Percentiles rank a stretch among this genome's conserved stretches.
These are phyloP conservation scores for Brenthis hecate DNA, from an alignment of 2,888 invertebrate genomes.

Conservation along the genomic window DNA sequence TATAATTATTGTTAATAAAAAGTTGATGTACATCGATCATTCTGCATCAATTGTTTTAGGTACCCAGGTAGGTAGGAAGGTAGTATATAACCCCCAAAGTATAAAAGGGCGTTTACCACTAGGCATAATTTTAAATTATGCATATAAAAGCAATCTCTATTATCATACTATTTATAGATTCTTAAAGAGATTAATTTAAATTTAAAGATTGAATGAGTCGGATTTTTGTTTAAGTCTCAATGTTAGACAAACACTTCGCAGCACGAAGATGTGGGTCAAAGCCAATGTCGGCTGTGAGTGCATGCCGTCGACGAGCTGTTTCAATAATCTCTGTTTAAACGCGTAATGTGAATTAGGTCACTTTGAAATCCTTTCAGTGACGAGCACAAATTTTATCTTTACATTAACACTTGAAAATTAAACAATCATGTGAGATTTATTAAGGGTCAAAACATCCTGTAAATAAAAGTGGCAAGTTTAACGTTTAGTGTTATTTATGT, in stretches of 20 bases:
- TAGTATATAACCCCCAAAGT: too few species aligned
- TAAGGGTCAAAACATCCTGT: not conserved
- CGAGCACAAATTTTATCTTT: conserved; percentile 5
- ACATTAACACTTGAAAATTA: conserved; percentile 5
- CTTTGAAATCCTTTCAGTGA: conserved; percentile 6
- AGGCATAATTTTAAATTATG: too few species aligned
- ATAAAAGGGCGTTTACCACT: too few species aligned
- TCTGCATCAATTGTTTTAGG: too few species aligned
- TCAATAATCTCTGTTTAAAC: conserved; percentile 26
- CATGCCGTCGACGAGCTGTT: conserved; percentile 22
- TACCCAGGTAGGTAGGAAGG: too few species aligned
- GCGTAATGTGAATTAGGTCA: conserved; percentile 27
- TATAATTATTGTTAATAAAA: too few species aligned
- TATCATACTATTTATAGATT: too few species aligned
- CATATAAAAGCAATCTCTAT: too few species aligned
- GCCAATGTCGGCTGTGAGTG: conserved; percentile 35
- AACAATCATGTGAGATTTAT: not conserved
- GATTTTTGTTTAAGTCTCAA: conserved; percentile 35
- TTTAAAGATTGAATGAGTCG: conserved; percentile 30
- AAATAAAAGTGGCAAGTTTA: not conserved
- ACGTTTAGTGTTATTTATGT: not conserved
- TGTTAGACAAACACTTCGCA: conserved; percentile 31
- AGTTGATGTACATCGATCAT: too few species aligned
- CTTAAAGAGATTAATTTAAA: conserved; percentile 21
- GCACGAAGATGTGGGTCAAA: conserved; percentile 33